These are phyloP conservation scores for Hypocryptadius cinnamomeus DNA, from an alignment of 2,113 vertebrate species.

Conservation along the genomic window DNA sequence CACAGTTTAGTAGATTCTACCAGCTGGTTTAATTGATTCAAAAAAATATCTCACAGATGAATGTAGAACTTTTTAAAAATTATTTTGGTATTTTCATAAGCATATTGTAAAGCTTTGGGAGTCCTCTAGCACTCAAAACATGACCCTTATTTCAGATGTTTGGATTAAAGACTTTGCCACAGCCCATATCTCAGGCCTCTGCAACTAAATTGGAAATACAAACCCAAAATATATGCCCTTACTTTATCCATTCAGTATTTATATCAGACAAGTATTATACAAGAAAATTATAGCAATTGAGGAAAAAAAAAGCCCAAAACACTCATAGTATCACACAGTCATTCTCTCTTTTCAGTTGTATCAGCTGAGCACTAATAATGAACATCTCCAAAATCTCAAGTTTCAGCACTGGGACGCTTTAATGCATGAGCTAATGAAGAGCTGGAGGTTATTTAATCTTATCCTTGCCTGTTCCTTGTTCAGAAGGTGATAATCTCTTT, in stretches of 20 bases:
- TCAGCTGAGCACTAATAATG: not conserved
- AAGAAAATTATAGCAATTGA: not conserved
- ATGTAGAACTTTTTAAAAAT: not conserved
- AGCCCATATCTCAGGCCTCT: not conserved
- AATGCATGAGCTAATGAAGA: not conserved
- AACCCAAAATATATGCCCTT: not conserved
- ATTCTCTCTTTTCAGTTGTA: not conserved
- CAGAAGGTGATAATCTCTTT: slow-evolving; percentile 8
- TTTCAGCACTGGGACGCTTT: not conserved
- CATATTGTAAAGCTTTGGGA: not conserved
- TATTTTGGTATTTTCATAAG: not conserved
- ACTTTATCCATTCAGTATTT: not conserved
- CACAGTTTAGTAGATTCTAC: not conserved
- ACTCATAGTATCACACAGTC: not conserved
- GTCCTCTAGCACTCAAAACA: not conserved
- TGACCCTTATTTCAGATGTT: not conserved
- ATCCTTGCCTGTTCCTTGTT: slow-evolving; percentile 1
- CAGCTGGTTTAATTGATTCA: not conserved
- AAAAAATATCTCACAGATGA: not conserved
- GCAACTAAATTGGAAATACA: not conserved
- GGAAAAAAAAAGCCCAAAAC: not conserved
- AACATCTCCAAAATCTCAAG: not conserved
- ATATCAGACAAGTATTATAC: not conserved
- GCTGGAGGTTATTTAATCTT: slow-evolving; percentile 2
- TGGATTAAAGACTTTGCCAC: not conserved